Evolutionary conservation across 2,888 invertebrate genomes (phyloP), one percentile per base, ranked within the genome.

Genomic region (Machimus rusticus): DNA sequence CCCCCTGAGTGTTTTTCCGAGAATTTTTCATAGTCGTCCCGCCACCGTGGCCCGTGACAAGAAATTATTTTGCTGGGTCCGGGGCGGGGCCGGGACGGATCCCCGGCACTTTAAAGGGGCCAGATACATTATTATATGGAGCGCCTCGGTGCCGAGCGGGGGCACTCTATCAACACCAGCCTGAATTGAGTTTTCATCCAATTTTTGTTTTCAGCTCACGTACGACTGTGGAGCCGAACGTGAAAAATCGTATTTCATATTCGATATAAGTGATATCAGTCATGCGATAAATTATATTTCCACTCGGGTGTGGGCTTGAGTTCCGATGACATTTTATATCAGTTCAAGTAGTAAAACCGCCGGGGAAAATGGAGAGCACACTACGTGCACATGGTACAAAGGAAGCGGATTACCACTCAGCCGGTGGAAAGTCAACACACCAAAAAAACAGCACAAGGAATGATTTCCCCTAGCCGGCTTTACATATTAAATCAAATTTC

Each of bases 241-340:
- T 88, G 88, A 88, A 88, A 88, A 88, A 88, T 88, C 86, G 86
- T 86, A 88, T 88, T 88, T 88, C 88, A 88, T 86, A 88, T 88
- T 84, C 88, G 88, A 88, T 86, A 86, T 86, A 88, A 88, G 88
- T 88, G 88, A 88, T 88, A 88, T 88, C 88, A 88, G 86, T 86
- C 88, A 88, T 77, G 88, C 88, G 88, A 88, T 88, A 88, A 88
- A 88, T 88, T 88, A 88, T 88, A 88, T 88, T 88, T 88, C 76
- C 88, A 86, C 51, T 82, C 66, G 74, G 88, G 55, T 88, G 86
- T 86, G 86, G 86, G 76, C 82, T 88, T 88, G 82, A 82, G 82
- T 82, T 82, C 57, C 82, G 57, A 82, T 57, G 82, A 82, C 82
- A 82, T 82, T 82, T 82, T 57, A 82, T 82, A 55, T 82, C 82